Percentiles rank a stretch among this genome's conserved stretches.
Evolutionary conservation across 2,888 invertebrate genomes (phyloP).

Genomic region (Alitta virens): DNA sequence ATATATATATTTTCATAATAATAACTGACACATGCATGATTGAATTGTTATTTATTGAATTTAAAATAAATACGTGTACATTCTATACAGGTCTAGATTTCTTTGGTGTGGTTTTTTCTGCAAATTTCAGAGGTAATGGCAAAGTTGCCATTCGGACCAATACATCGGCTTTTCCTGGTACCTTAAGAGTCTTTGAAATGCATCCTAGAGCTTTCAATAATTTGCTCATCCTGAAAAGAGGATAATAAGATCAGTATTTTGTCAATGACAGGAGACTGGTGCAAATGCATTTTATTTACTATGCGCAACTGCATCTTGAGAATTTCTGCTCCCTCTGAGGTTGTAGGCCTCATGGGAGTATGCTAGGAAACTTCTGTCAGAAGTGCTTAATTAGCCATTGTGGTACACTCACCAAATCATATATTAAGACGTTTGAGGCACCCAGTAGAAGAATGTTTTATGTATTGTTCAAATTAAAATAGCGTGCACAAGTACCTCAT

Average conservation of each 20-base stretch:
- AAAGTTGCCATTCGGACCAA: slow-evolving; percentile 3
- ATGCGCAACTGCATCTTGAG: neutral
- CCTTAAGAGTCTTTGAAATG: neutral
- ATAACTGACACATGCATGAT: neutral
- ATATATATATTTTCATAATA: neutral
- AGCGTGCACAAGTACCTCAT: slow-evolving; percentile 23
- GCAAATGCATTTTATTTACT: neutral
- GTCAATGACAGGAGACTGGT: neutral
- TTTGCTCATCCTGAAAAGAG: slow-evolving; percentile 6
- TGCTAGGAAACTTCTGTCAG: no score
- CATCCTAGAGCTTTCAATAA: slow-evolving; percentile 15
- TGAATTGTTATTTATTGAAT: no score
- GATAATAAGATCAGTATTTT: neutral
- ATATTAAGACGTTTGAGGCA: no score
- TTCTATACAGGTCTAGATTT: neutral
- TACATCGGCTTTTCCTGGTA: neutral
- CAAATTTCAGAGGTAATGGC: slow-evolving; percentile 15
- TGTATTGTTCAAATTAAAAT: neutral
- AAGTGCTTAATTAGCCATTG: no score
- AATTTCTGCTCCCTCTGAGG: no score
- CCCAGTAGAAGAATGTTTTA: no score
- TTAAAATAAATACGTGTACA: no score
- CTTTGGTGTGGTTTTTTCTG: neutral
- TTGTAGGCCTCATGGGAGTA: no score
- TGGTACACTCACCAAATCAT: no score